Evolutionary conservation across 2,888 invertebrate species (phyloP).

Genomic region (Chymomyza amoena): DNA sequence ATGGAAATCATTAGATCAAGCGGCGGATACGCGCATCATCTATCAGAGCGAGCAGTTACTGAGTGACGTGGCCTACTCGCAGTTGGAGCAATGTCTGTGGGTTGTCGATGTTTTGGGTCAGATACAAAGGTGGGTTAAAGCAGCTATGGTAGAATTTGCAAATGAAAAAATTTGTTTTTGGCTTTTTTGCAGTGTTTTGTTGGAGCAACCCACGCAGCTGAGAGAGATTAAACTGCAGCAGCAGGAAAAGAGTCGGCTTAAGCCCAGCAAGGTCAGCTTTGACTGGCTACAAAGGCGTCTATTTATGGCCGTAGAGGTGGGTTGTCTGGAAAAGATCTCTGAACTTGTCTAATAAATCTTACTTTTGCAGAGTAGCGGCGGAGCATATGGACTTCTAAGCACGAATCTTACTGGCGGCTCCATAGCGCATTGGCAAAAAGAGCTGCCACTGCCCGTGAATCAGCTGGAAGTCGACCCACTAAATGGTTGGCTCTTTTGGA

Average conservation of each 20-base stretch:
- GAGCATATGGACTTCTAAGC: conserved; percentile 23
- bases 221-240: conserved; percentile 73
- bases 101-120: conserved; percentile 86
- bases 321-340: background rate
- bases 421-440: background rate
- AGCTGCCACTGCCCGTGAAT: conserved; percentile 80
- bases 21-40: conserved; percentile 59
- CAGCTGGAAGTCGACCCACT: conserved; percentile 95
- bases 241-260: conserved; percentile 78
- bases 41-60: conserved; percentile 69
- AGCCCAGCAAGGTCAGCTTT: conserved; percentile 86
- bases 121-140: conserved; percentile 79
- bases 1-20: conserved; percentile 59
- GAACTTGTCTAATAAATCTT: background rate
- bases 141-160: background rate
- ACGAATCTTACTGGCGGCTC: conserved; percentile 25
- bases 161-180: background rate
- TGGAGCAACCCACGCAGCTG: conserved; percentile 37
- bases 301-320: conserved; percentile 88
- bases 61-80: conserved; percentile 87
- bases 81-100: conserved; percentile 86
- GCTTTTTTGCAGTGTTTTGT: conserved; percentile 17
- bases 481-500: conserved; percentile 94
- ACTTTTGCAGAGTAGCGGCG: background rate
- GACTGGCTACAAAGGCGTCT: conserved; percentile 94